phyloP scores from a whole-genome alignment of 2,797 vertebrate genomes.

The Epinephelus awoara region DNA sequence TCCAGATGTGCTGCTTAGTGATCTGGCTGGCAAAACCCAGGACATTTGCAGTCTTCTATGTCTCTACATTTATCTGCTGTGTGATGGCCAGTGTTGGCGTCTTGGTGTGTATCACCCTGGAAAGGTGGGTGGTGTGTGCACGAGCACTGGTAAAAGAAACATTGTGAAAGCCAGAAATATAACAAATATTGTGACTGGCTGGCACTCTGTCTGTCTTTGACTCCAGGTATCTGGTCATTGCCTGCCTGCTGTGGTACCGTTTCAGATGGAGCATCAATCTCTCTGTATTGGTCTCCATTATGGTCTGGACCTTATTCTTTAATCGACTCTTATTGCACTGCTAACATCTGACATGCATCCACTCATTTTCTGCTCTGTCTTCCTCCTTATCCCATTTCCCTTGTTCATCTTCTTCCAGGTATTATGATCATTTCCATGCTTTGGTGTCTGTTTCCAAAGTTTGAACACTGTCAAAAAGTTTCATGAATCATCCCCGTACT shows the following conservation, averaged over 20 bases:
- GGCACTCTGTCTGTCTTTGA: not conserved
- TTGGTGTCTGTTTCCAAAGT: too few species aligned
- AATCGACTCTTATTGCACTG: not conserved
- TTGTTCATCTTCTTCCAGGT: constrained; percentile 5
- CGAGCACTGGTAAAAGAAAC: not conserved
- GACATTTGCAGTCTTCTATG: accelerated
- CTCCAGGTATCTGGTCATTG: constrained; percentile 39
- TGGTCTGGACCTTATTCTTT: not conserved
- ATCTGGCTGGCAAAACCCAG: not conserved
- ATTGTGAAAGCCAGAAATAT: not conserved
- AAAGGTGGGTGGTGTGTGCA: constrained; percentile 24
- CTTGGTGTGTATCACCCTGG: constrained; percentile 37
- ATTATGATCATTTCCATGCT: too few species aligned
- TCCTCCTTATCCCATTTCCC: constrained; percentile 6
- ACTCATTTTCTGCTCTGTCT: not conserved
- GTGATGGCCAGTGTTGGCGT: not conserved
- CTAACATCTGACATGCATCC: too few species aligned
- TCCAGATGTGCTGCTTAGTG: constrained; percentile 25
- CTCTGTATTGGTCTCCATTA: not conserved
- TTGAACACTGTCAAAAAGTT: too few species aligned
- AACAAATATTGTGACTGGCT: not conserved
- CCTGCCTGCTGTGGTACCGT: constrained; percentile 34
- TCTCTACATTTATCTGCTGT: not conserved
- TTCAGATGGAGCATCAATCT: not conserved
- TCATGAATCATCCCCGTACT: too few species aligned